Evolutionary conservation across 2,113 vertebrate species (phyloP).

Genomic region (Sula dactylatra): DNA sequence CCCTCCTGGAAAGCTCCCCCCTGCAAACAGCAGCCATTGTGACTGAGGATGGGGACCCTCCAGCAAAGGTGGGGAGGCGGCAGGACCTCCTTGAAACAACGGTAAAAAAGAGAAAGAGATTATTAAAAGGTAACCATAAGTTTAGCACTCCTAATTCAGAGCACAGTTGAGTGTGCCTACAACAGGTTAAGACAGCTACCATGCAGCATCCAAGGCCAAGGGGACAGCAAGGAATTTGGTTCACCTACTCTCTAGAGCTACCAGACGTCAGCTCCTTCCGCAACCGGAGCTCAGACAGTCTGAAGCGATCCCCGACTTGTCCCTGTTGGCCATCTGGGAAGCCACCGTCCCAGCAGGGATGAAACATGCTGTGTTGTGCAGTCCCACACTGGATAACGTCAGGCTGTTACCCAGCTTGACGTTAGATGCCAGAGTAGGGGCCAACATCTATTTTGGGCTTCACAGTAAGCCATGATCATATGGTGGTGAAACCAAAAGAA

Average conservation of each 20-base stretch:
- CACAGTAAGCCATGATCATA: not conserved
- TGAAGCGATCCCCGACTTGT: not conserved
- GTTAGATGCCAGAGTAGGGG: not conserved
- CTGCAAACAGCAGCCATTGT: not conserved
- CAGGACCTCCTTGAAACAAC: not conserved
- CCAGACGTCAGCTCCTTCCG: not conserved
- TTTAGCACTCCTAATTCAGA: not conserved
- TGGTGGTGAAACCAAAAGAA: not conserved
- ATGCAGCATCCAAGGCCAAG: not conserved
- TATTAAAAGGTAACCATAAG: not conserved
- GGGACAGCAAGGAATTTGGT: not conserved
- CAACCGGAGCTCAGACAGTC: not conserved
- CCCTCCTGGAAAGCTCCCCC: not conserved
- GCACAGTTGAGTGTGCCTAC: not conserved
- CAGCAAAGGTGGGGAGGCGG: not conserved
- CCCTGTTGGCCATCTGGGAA: conserved; percentile 4
- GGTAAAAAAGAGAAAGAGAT: not conserved
- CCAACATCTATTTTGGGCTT: not conserved
- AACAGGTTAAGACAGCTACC: not conserved
- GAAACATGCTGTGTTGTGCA: not conserved
- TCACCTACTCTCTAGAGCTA: not conserved
- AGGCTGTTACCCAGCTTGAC: not conserved
- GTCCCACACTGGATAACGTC: not conserved
- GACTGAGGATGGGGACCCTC: not conserved
- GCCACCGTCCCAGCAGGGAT: not conserved